Evolutionary conservation across 2,113 vertebrate genomes (phyloP).

Genomic region (Lutjanus erythropterus): DNA sequence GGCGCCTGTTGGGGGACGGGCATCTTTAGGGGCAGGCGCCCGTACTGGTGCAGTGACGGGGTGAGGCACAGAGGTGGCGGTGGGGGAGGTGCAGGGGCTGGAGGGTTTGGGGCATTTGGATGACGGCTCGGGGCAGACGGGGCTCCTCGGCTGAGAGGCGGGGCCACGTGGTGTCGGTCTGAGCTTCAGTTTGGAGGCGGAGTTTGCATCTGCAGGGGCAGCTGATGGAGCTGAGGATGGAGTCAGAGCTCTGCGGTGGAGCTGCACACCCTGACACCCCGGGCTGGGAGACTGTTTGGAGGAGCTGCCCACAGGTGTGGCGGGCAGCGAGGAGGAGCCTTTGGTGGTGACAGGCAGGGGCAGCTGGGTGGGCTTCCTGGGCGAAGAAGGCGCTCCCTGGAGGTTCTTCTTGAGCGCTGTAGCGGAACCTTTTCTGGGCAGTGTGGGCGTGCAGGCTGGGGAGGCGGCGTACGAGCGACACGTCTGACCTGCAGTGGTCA

Average conservation of each 20-base stretch:
- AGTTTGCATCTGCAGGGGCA: neutral
- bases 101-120: constrained; percentile 86
- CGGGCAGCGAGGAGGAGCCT: constrained; percentile 62
- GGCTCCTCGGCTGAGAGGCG: constrained; percentile 67
- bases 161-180: constrained; percentile 56
- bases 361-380: constrained; percentile 76
- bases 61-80: constrained; percentile 40
- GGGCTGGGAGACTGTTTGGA: constrained; percentile 49
- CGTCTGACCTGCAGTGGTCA: constrained; percentile 54
- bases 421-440: constrained; percentile 61
- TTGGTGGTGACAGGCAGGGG: constrained; percentile 61
- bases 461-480: constrained; percentile 75
- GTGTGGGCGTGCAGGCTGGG: constrained; percentile 77
- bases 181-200: constrained; percentile 66
- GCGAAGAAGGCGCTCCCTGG: constrained; percentile 64
- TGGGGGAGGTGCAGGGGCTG: constrained; percentile 39
- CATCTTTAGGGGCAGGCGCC: constrained; percentile 44
- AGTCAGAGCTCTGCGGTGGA: constrained; percentile 40
- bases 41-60: constrained; percentile 19
- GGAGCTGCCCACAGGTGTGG: constrained; percentile 40
- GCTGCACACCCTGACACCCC: constrained; percentile 20
- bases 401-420: constrained; percentile 71
- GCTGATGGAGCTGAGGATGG: constrained; percentile 47
- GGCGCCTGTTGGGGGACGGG: constrained; percentile 58
- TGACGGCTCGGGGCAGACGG: constrained; percentile 80